Base-by-base conservation (phyloP, 2,888 invertebrate genomes). In the Nomada hirtipes region DNA sequence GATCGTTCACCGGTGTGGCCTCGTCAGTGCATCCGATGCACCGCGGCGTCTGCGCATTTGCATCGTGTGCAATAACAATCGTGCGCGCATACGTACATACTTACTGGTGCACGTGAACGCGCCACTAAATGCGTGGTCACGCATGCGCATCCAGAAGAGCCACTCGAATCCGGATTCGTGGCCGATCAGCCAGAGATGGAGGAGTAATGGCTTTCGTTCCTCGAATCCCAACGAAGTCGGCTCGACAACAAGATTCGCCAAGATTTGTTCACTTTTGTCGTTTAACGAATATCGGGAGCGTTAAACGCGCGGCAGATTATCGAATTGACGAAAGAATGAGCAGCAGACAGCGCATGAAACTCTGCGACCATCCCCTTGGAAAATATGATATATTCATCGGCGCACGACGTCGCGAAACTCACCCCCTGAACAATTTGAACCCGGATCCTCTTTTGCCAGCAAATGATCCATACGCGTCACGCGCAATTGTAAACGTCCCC, bases 191-290 rank as follows among this genome's bases (percentile, higher is more conserved):
- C 74, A 77, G 76, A 79, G 80, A 83, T 77, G 88, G 76, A 80
- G 78, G 83, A 82, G 88, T 86, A 86, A 88, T 88, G 88, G 88
- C 88, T 82, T 82, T 88, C 83, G 80, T 76, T 63, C 80, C 61
- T 55, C 76, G 78, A 69, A 82, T 84, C 81, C 53, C 0, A n/a
- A 71, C 75, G 42, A 72, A 75, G 73, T 65, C 78, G 76, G 68
- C 70, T 59, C 20, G 36, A 47, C 26, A 15, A 61, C 65, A 64
- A 67, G 57, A 79, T 15, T 20, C 60, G 55, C 61, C 57, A 44
- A 26, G 26, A 26, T 47, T 23, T 18, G 7, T 4, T 7, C 36
- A 4, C 1, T 36, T 36, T 4, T 23, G 23, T 1, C 4, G 36
- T 36, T 36, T 36, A 36, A 7, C 36, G 36, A 7, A 4, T 36